Conservation (phyloP, 2,888 invertebrate genomes). For the Brenthis hecate region DNA sequence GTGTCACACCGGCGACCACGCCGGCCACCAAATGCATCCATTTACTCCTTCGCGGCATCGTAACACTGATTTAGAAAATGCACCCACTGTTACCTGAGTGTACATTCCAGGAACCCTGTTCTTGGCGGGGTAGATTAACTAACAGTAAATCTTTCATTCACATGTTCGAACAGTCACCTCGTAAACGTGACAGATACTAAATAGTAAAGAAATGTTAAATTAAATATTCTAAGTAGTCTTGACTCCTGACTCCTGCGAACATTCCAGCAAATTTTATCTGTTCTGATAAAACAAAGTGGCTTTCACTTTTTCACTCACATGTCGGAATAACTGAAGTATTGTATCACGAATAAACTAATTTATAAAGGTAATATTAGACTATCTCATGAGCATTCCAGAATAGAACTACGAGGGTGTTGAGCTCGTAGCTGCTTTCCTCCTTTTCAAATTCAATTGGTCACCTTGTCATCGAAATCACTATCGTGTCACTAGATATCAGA, state of each 20-base stretch:
- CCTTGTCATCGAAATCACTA: slow-evolving; percentile 54
- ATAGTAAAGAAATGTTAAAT: slow-evolving; percentile 9
- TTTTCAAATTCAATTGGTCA: slow-evolving; percentile 13
- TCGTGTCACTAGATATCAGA: slow-evolving; percentile 72
- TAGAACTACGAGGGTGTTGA: not conserved
- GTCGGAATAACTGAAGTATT: slow-evolving; percentile 55
- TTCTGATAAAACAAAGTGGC: slow-evolving; percentile 4
- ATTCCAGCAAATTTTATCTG: slow-evolving; percentile 7
- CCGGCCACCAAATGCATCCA: slow-evolving; percentile 81
- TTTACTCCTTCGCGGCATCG: slow-evolving; percentile 77
- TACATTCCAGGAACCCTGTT: slow-evolving; percentile 69
- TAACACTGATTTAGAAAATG: slow-evolving; percentile 63
- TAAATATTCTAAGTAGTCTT: slow-evolving; percentile 6
- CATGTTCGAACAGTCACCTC: not conserved
- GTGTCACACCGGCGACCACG: slow-evolving; percentile 79
- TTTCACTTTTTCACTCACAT: slow-evolving; percentile 56
- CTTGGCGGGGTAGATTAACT: slow-evolving; percentile 26
- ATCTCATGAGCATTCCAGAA: slow-evolving; percentile 3
- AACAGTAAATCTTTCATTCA: slow-evolving; percentile 6
- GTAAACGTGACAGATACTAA: not conserved
- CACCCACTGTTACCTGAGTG: slow-evolving; percentile 71
- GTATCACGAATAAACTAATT: slow-evolving; percentile 54
- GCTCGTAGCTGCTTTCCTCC: not conserved
- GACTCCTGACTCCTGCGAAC: not conserved
- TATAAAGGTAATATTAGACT: slow-evolving; percentile 13